A percentile compares a stretch with the other conserved stretches of the same genome.
These are phyloP conservation scores for Scolopax rusticola DNA, from an alignment of 2,797 vertebrate genomes.

Conservation along the genomic window DNA sequence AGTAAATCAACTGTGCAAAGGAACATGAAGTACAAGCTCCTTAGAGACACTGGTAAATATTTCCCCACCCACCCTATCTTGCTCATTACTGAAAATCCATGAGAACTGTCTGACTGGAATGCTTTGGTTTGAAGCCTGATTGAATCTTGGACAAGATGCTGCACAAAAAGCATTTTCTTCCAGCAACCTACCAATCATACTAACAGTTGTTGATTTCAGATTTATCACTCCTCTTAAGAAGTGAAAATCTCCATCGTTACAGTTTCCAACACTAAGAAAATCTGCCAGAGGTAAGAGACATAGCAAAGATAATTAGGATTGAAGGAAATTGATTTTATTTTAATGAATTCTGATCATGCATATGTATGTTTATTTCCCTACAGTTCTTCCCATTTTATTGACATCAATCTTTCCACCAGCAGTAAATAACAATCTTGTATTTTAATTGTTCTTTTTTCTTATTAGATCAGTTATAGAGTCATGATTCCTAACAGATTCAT, in stretches of 20 bases:
- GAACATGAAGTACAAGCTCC: conserved; percentile 47
- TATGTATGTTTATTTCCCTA: neutral
- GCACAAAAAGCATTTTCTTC: conserved; percentile 56
- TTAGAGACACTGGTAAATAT: conserved; percentile 67
- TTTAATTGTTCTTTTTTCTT: conserved; percentile 17
- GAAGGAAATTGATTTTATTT: neutral
- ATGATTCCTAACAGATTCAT: conserved; percentile 22
- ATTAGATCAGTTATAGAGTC: neutral
- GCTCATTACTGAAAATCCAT: conserved; percentile 71
- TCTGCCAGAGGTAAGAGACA: conserved; percentile 66
- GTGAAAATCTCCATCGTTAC: conserved; percentile 37
- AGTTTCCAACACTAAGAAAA: conserved; percentile 61
- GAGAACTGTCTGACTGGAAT: conserved; percentile 74
- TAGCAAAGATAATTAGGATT: conserved; percentile 26
- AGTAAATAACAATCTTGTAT: neutral
- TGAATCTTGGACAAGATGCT: conserved; percentile 74
- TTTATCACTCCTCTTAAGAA: conserved; percentile 73
- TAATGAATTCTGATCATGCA: neutral
- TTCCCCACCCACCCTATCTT: conserved; percentile 65
- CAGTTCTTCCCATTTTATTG: neutral
- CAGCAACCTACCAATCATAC: conserved; percentile 72
- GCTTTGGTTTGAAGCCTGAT: conserved; percentile 75
- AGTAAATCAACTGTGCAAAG: conserved; percentile 33
- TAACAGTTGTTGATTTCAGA: conserved; percentile 76
- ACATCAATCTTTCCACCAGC: neutral